These are phyloP conservation scores for Pavo muticus DNA, from an alignment of 2,113 vertebrate species.

Conservation along the genomic window DNA sequence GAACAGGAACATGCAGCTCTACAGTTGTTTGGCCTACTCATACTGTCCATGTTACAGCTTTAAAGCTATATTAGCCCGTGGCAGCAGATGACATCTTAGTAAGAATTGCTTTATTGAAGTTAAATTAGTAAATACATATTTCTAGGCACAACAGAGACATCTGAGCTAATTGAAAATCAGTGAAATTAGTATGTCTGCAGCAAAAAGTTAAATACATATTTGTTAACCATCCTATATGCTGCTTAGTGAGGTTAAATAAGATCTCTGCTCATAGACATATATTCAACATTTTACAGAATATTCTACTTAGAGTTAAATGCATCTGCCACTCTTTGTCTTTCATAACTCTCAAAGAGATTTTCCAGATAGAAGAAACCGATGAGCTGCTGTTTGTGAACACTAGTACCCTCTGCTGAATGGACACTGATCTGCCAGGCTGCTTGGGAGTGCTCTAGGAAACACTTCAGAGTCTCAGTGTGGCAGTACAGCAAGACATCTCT, in stretches of 20 bases:
- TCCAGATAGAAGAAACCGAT: not conserved
- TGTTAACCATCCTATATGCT: not conserved
- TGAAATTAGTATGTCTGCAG: not conserved
- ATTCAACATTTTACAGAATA: not conserved
- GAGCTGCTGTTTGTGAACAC: not conserved
- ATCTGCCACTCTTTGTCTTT: not conserved
- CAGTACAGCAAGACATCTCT: not conserved
- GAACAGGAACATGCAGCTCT: not conserved
- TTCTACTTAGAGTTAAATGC: not conserved
- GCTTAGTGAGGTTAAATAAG: not conserved
- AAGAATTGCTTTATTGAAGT: not conserved
- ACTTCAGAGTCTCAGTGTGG: not conserved
- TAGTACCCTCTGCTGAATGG: not conserved
- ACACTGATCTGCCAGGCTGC: not conserved
- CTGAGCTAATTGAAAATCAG: constrained; percentile 27
- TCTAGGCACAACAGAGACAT: constrained; percentile 48
- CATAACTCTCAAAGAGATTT: not conserved
- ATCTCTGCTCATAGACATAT: not conserved
- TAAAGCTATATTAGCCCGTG: not conserved
- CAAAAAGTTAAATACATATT: not conserved
- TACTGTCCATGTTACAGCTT: not conserved
- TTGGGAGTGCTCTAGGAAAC: not conserved
- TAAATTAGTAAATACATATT: not conserved
- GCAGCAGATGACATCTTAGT: not conserved
- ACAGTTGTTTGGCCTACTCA: accelerated